Percentiles rank a stretch among this genome's conserved stretches.
phyloP scores from a whole-genome alignment of 2,888 invertebrate genomes.

The Chrysolina haemoptera region DNA sequence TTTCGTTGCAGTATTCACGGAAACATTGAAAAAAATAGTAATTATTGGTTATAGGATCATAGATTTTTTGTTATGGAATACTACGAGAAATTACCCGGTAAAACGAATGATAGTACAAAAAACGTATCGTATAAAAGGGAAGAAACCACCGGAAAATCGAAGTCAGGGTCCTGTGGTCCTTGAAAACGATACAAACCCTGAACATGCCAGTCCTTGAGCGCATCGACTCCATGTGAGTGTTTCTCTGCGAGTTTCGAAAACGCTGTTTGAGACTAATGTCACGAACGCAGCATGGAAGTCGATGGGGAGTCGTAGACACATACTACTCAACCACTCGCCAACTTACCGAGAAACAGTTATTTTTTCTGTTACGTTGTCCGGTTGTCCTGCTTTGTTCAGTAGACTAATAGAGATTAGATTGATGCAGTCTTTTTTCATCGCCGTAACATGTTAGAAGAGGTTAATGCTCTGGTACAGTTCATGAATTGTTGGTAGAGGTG shows the following conservation, averaged over 20 bases:
- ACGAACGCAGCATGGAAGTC: conserved; percentile 3
- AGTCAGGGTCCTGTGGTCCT: not conserved
- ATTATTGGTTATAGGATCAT: no score
- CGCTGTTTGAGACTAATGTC: conserved; percentile 16
- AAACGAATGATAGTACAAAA: no score
- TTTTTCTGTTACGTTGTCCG: not conserved
- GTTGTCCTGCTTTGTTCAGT: conserved; percentile 1
- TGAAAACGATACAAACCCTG: not conserved
- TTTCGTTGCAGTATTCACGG: no score
- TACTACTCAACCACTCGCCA: conserved; percentile 25
- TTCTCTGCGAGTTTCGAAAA: conserved; percentile 3
- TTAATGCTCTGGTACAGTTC: conserved; percentile 1
- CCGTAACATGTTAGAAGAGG: not conserved
- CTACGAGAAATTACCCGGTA: no score
- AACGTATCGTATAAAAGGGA: no score
- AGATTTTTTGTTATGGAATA: no score
- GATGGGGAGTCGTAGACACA: conserved; percentile 21
- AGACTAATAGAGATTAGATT: conserved; percentile 3
- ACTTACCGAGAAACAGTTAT: conserved; percentile 22
- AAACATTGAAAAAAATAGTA: no score
- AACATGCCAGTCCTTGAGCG: conserved; percentile 4
- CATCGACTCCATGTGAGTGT: not conserved
- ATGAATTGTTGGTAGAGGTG: no score
- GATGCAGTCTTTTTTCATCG: conserved; percentile 11
- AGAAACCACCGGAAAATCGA: not conserved